Percentiles rank a stretch among this genome's conserved stretches.
These are phyloP conservation scores for Leucoptera coffeella DNA, from an alignment of 2,888 invertebrate species.

Conservation along the genomic window DNA sequence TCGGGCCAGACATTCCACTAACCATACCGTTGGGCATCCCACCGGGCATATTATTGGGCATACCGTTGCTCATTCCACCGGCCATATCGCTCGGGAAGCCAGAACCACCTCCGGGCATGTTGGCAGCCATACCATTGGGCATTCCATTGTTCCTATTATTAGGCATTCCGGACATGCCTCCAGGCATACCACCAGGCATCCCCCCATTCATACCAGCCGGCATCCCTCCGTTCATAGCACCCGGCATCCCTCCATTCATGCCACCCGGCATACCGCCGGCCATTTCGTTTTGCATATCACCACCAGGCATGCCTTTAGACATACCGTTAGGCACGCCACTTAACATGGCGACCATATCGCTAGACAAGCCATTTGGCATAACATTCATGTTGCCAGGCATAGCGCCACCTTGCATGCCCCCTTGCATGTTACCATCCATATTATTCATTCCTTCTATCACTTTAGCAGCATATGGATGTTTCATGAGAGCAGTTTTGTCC, in stretches of 20 bases:
- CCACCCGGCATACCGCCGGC: background rate
- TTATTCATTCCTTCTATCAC: background rate
- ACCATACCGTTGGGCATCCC: no score
- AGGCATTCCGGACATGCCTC: background rate
- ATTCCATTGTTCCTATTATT: background rate
- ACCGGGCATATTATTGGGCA: no score
- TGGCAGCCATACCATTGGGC: background rate
- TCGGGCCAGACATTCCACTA: no score
- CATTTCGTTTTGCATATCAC: conserved; percentile 1
- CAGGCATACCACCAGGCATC: background rate
- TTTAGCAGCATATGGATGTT: background rate
- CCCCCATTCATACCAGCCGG: background rate
- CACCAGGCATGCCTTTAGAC: background rate
- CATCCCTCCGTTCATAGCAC: background rate
- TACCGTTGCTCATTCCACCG: background rate
- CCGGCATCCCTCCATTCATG: background rate
- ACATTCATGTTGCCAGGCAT: no score
- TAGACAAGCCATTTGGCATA: background rate
- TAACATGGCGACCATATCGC: background rate
- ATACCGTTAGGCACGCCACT: background rate
- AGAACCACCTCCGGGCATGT: background rate
- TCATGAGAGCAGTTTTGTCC: background rate
- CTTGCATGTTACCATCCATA: background rate
- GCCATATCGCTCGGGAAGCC: background rate
- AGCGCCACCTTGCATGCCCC: background rate